These are phyloP conservation scores for Ranitomeya imitator DNA, from an alignment of 2,113 vertebrate genomes.

Conservation along the genomic window DNA sequence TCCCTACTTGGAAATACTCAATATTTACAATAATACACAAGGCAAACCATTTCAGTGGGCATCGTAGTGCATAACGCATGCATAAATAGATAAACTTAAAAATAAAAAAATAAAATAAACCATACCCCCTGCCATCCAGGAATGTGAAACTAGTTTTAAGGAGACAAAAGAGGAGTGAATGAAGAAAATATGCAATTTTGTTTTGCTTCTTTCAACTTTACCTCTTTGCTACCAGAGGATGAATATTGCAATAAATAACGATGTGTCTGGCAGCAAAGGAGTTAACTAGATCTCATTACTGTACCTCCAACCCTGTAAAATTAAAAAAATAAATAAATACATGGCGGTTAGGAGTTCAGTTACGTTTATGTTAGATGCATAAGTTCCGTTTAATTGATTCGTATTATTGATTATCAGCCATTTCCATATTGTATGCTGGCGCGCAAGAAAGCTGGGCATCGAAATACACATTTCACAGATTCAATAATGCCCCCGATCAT, in stretches of 20 bases:
- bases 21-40: neutral
- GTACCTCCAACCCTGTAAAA: slow-evolving; percentile 46
- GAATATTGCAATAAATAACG: slow-evolving; percentile 1
- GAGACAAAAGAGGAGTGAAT: slow-evolving; percentile 86
- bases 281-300: slow-evolving; percentile 36
- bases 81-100: slow-evolving; percentile 76
- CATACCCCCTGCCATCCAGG: slow-evolving; percentile 99
- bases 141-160: slow-evolving; percentile 93
- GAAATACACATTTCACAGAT: slow-evolving; percentile 59
- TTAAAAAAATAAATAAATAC: slow-evolving; percentile 37
- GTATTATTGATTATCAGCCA: neutral
- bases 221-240: slow-evolving; percentile 59
- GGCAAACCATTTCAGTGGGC: slow-evolving; percentile 45
- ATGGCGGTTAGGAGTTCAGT: slow-evolving; percentile 34
- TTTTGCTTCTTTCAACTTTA: slow-evolving; percentile 60
- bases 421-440: neutral
- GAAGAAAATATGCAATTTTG: slow-evolving; percentile 68
- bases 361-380: neutral
- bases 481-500: slow-evolving; percentile 61
- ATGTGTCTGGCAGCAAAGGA: slow-evolving; percentile 48
- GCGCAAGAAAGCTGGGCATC: slow-evolving; percentile 22
- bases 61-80: slow-evolving; percentile 64
- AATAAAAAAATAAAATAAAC: slow-evolving; percentile 78
- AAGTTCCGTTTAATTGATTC: slow-evolving; percentile 1
- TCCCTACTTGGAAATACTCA: no score